phyloP scores from a whole-genome alignment of 2,113 vertebrate species.

The Panurus biarmicus region DNA sequence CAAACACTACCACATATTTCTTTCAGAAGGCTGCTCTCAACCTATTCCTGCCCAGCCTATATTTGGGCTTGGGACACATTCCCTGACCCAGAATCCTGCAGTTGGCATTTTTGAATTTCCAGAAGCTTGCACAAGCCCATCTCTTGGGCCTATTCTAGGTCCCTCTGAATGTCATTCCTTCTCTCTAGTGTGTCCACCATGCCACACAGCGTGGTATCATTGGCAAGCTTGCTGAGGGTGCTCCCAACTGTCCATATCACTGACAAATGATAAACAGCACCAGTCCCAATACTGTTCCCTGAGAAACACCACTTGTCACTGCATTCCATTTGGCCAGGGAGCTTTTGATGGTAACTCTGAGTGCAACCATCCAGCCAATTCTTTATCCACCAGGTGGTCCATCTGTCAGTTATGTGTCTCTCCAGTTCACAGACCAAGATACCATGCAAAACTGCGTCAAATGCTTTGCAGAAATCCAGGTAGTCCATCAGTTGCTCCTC shows the following conservation, averaged over 20 bases:
- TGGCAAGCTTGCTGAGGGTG: neutral
- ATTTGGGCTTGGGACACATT: neutral
- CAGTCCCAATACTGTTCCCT: neutral
- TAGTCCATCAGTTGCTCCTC: neutral
- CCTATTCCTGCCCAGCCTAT: neutral
- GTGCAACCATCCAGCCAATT: neutral
- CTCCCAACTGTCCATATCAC: neutral
- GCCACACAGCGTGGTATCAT: neutral
- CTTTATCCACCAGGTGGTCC: neutral
- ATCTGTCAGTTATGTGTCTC: neutral
- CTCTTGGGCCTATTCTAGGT: neutral
- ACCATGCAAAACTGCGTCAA: neutral
- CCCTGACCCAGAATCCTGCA: neutral
- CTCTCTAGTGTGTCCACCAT: neutral
- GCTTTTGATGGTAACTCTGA: neutral
- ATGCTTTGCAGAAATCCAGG: neutral
- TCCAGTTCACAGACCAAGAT: neutral
- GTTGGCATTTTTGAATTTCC: neutral
- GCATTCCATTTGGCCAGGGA: neutral
- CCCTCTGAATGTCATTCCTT: neutral
- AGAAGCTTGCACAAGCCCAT: neutral
- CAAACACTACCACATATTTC: fast-evolving
- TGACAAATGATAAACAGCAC: neutral
- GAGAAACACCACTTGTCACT: neutral
- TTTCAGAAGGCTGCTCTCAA: neutral